Base-by-base conservation (phyloP, 1,140 invertebrate genomes). In the Drosophila malerkotliana region DNA sequence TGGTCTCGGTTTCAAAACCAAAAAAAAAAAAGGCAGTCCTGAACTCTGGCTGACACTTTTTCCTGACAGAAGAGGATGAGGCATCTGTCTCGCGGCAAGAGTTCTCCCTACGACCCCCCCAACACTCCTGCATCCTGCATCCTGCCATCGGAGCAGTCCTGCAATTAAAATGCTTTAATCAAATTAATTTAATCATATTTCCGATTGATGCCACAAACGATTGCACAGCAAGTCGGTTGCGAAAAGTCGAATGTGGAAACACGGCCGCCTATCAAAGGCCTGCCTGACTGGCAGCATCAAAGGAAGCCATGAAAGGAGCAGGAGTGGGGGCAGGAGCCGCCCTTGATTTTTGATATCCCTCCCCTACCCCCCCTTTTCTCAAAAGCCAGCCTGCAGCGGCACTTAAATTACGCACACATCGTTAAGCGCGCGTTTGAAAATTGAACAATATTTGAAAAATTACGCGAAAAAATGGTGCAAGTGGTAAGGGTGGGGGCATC, bases 361-460 rank as follows among this genome's bases (percentile, higher is more conserved):
- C 18, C 44, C 6, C 44, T n/a, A 10, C 15, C 15, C 44, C 41
- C 4, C 44, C 21, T 1, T 21, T 21, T 21, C 3, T 2, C 21
- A 21, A 21, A 21, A 21, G 32, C 12, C 34, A 12, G 34, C 76
- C 81, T 49, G 45, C 66, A 72, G 73, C 63, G 72, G 75, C 88
- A 90, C 88, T 90, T 90, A 90, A 90, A 90, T 90, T 90, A 90
- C 83, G 77, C 73, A 90, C 79, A 90, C 88, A 88, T 90, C 88
- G 88, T 90, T 90, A 90, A 83, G 63, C 77, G 73, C 79, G 83
- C 83, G 74, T 82, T 84, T 75, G 88, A 88, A 90, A 90, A 90
- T 90, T 90, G 87, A 90, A 90, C 88, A 90, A 90, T 90, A 90
- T 90, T 90, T 83, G 79, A 90, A 90, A 90, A 90, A 90, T 90